A percentile compares a stretch with the other conserved stretches of the same genome.
Conservation (phyloP, 2,797 vertebrate species). For the Sebastes iracundus region DNA sequence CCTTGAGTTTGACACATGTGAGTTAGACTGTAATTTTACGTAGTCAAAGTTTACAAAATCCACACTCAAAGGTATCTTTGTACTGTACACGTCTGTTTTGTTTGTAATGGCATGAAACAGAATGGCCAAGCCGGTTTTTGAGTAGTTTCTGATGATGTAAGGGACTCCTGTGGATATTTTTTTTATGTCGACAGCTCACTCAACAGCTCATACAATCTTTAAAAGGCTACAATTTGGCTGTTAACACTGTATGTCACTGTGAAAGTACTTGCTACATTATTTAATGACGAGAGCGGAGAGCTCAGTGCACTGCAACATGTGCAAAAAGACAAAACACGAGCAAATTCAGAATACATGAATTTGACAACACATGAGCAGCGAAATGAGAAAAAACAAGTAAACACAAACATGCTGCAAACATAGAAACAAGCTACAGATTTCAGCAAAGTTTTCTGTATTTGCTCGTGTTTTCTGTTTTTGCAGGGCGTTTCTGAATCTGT, state of each 20-base stretch:
- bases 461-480: background rate
- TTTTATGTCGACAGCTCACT: background rate
- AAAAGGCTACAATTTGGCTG: background rate
- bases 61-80: background rate
- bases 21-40: background rate
- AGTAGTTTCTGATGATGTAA: background rate
- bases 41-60: conserved; percentile 17
- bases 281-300: conserved; percentile 1
- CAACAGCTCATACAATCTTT: background rate
- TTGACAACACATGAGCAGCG: background rate
- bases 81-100: background rate
- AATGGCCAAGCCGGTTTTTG: background rate
- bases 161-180: background rate
- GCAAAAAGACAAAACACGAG: background rate
- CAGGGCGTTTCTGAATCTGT: background rate
- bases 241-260: conserved; percentile 40
- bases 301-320: background rate
- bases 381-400: background rate
- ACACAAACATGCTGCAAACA: background rate
- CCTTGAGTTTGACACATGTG: too few relatives aligned
- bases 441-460: background rate
- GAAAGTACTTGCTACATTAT: conserved; percentile 17
- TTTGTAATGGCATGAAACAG: conserved; percentile 6
- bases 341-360: background rate
- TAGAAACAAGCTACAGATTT: background rate